Evolutionary conservation across 2,113 vertebrate genomes (phyloP).

Genomic region (Phyllostomus hastatus): DNA sequence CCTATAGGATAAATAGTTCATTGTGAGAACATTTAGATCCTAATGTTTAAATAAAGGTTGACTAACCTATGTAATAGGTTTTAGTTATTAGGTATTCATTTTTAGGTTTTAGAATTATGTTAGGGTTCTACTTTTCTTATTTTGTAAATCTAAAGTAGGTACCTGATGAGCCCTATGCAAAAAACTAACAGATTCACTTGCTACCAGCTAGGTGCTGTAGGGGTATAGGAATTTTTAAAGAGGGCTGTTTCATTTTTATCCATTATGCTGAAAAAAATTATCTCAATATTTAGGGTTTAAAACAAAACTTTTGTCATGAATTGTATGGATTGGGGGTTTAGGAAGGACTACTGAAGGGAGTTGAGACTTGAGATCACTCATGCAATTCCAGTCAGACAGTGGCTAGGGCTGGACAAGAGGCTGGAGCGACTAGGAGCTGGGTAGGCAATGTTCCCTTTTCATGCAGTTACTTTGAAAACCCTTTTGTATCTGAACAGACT

Average conservation of each 20-base stretch:
- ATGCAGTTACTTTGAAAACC: neutral
- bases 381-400: neutral
- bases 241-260: neutral
- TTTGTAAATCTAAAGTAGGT: neutral
- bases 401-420: neutral
- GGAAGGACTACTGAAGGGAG: neutral
- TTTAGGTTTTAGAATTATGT: neutral
- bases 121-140: neutral
- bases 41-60: neutral
- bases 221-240: neutral
- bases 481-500: neutral
- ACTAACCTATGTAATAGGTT: too few relatives aligned
- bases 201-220: neutral
- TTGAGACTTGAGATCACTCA: too few relatives aligned
- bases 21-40: neutral
- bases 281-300: neutral
- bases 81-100: neutral
- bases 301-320: neutral
- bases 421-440: neutral
- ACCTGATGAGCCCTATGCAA: neutral
- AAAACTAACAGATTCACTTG: neutral
- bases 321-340: neutral
- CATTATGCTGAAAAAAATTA: neutral
- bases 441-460: neutral
- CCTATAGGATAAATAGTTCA: neutral